These are phyloP conservation scores for Hecatera dysodea DNA, from an alignment of 2,888 invertebrate species.

Conservation along the genomic window DNA sequence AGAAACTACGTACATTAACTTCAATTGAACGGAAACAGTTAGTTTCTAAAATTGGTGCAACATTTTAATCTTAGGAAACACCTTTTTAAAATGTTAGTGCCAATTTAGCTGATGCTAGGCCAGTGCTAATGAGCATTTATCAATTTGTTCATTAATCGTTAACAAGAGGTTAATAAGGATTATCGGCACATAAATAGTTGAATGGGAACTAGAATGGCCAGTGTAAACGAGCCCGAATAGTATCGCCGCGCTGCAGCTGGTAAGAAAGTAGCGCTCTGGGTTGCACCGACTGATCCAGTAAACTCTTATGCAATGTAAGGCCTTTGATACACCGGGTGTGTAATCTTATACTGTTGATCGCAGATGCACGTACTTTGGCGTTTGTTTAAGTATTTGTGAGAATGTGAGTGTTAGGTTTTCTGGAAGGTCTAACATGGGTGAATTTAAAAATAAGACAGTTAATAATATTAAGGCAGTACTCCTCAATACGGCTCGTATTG, in stretches of 20 bases:
- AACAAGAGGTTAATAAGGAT: constrained; percentile 21
- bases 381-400: too few relatives aligned
- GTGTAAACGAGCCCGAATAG: constrained; percentile 75
- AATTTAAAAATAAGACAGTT: too few relatives aligned
- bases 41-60: constrained; percentile 34
- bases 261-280: constrained; percentile 87
- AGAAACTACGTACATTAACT: constrained; percentile 12
- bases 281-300: constrained; percentile 87
- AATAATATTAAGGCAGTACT: too few relatives aligned
- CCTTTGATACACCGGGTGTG: constrained; percentile 68
- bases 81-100: constrained; percentile 2
- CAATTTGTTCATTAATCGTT: constrained; percentile 20
- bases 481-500: too few relatives aligned
- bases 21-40: constrained; percentile 14
- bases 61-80: constrained; percentile 8
- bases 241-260: too few relatives aligned
- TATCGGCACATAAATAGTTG: constrained; percentile 25
- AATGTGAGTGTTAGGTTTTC: neutral
- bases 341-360: constrained; percentile 20
- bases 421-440: neutral
- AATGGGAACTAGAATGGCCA: constrained; percentile 55
- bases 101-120: constrained; percentile 13
- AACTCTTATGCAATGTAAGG: constrained; percentile 82
- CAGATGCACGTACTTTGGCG: neutral
- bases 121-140: constrained; percentile 21